Evolutionary conservation across 2,113 vertebrate species (phyloP).

Genomic region (Aptenodytes patagonicus): DNA sequence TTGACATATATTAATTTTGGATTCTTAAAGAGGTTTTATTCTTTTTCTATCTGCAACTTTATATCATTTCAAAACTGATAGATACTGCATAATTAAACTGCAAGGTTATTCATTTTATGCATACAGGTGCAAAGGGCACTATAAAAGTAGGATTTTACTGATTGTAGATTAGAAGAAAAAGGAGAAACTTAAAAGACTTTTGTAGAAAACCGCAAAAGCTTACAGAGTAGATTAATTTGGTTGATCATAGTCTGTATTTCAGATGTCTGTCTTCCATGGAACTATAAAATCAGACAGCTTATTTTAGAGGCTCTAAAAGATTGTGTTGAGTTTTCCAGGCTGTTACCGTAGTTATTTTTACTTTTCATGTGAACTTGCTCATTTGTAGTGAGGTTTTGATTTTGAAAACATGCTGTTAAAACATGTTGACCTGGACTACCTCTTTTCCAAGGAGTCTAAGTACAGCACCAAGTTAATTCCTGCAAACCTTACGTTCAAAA

Average conservation of each 20-base stretch:
- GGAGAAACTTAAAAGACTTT: constrained; percentile 68
- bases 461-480: background rate
- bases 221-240: constrained; percentile 70
- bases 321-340: background rate
- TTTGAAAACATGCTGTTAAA: constrained; percentile 12
- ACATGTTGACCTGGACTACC: background rate
- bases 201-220: constrained; percentile 67
- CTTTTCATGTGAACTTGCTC: constrained; percentile 5
- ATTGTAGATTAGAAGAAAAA: constrained; percentile 76
- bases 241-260: constrained; percentile 38
- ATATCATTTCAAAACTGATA: constrained; percentile 73
- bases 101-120: constrained; percentile 80
- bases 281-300: constrained; percentile 34
- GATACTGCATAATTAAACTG: constrained; percentile 77
- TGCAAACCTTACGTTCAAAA: background rate
- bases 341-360: background rate
- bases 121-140: constrained; percentile 76
- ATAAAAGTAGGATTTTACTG: constrained; percentile 76
- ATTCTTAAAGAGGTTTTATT: constrained; percentile 75
- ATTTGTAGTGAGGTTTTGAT: background rate
- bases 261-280: constrained; percentile 28
- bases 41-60: constrained; percentile 75
- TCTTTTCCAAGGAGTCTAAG: background rate
- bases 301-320: constrained; percentile 33
- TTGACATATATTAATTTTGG: constrained; percentile 81